Evolutionary conservation across 1,140 invertebrate species (phyloP).

Genomic region (Cydia amplana): DNA sequence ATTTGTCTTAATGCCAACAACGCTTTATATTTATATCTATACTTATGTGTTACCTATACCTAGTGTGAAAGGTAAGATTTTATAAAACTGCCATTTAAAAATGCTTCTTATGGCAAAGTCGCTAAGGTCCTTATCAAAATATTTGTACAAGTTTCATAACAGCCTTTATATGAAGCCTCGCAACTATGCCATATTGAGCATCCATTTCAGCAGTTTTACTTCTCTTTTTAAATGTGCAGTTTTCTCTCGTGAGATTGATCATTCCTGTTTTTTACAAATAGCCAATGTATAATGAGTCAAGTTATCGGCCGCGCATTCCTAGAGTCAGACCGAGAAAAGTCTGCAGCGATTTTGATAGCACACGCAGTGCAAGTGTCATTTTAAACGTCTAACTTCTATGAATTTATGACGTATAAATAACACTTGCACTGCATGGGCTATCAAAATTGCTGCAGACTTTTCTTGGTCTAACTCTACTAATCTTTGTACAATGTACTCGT

Average conservation of each 20-base stretch:
- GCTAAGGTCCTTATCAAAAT: slow-evolving; percentile 11
- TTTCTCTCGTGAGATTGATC: not conserved
- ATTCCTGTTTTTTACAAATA: no score
- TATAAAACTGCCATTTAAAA: slow-evolving; percentile 7
- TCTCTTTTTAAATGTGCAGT: not conserved
- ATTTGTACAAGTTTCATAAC: slow-evolving; percentile 32
- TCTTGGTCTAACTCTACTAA: no score
- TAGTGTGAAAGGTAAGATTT: not conserved
- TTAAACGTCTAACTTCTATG: no score
- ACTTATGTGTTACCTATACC: not conserved
- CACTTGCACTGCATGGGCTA: no score
- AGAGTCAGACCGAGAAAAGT: no score
- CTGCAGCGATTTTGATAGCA: no score
- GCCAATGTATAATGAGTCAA: no score
- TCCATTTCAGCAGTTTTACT: not conserved
- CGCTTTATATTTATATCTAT: not conserved
- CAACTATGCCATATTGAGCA: slow-evolving; percentile 7
- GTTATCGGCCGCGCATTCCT: no score
- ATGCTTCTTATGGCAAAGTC: slow-evolving; percentile 8
- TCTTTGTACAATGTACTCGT: no score
- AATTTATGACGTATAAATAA: no score
- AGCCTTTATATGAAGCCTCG: slow-evolving; percentile 9
- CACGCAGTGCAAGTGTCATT: no score
- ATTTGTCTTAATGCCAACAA: not conserved
- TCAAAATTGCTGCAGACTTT: no score